Evolutionary conservation across 2,113 vertebrate species (phyloP), one percentile per base, ranked within the genome.

Genomic region (Stegostoma tigrinum): DNA sequence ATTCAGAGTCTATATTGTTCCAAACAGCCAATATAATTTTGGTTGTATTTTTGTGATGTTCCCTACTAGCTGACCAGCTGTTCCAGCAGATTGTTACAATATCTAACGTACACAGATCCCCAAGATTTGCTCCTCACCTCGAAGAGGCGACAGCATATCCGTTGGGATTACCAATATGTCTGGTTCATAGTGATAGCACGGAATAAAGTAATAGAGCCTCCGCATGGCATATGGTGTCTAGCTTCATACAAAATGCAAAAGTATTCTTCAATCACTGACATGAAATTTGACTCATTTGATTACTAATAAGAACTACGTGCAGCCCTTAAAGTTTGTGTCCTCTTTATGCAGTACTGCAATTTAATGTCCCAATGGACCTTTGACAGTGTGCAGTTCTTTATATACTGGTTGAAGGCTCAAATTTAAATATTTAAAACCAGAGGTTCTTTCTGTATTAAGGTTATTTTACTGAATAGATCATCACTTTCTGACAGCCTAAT

Each of bases 151-250:
- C 97, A 97, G 97, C 97, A 97, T 97, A 98, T 98, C 98, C 97
- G 95, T 97, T 98, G 98, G 98, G 98, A 97, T 98, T 98, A 98
- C 98, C 98, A 98, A 98, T 98, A 98, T 98, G 98, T 98, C 98
- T 97, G 98, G 98, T 98, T 98, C 97, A 98, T 98, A 98, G 98
- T 98, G 96, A 97, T 97, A 97, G 98, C 98, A 98, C 97, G 97
- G 97, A 98, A 98, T 98, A 98, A 98, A 98, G 98, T 98, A 98
- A 98, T 97, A 97, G 98, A 96, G 98, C 98, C 98, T 98, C 98
- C 98, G 98, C 98, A 98, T 99, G 98, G 98, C 99, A 99, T 99
- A 99, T 99, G 99, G 99, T 97, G 99, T 99, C 98, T 99, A 98
- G 98, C 98, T 98, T 98, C 98, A 98, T 98, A 98, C 98, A 98